Percentiles rank a stretch among this genome's conserved stretches.
phyloP scores from a whole-genome alignment of 23 tunicate genomes.

The Halocynthia aurantium region DNA sequence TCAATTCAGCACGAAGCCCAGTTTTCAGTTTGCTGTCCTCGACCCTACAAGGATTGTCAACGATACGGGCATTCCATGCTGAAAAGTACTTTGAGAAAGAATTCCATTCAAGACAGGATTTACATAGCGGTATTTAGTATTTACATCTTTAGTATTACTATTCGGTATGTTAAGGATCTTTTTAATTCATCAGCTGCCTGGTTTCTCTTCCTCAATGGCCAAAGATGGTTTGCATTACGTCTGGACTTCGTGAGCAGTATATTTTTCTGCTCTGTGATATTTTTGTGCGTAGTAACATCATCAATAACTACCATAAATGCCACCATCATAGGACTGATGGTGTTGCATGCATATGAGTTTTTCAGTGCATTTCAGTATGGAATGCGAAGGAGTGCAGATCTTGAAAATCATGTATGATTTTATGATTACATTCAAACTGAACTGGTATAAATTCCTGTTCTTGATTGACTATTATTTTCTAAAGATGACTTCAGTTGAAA shows the following conservation, averaged over 20 bases:
- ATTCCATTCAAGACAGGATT: constrained; percentile 66
- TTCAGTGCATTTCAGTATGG: constrained; percentile 85
- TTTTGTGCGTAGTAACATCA: constrained; percentile 22
- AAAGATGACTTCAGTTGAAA: constrained; percentile 95
- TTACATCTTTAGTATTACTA: background rate
- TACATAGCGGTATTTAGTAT: constrained; percentile 54
- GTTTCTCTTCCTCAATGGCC: constrained; percentile 44
- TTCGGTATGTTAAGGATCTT: background rate
- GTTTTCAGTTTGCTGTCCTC: constrained; percentile 69
- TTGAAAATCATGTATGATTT: constrained; percentile 69
- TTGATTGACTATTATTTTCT: no score
- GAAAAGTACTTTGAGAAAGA: constrained; percentile 34
- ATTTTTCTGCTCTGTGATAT: constrained; percentile 52
- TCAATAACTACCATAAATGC: constrained; percentile 14
- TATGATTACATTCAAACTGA: no score
- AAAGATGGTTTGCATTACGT: constrained; percentile 77
- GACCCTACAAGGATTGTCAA: constrained; percentile 67
- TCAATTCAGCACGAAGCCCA: constrained; percentile 67
- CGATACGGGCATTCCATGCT: constrained; percentile 64
- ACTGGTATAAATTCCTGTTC: no score
- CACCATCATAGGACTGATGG: constrained; percentile 60
- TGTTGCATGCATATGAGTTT: constrained; percentile 40
- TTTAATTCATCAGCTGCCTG: constrained; percentile 56
- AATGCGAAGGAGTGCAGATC: constrained; percentile 76
- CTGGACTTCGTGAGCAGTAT: constrained; percentile 48